Evolutionary conservation across 2,888 invertebrate species (phyloP), one percentile per base, ranked within the genome.

Genomic region (Troilus luridus): DNA sequence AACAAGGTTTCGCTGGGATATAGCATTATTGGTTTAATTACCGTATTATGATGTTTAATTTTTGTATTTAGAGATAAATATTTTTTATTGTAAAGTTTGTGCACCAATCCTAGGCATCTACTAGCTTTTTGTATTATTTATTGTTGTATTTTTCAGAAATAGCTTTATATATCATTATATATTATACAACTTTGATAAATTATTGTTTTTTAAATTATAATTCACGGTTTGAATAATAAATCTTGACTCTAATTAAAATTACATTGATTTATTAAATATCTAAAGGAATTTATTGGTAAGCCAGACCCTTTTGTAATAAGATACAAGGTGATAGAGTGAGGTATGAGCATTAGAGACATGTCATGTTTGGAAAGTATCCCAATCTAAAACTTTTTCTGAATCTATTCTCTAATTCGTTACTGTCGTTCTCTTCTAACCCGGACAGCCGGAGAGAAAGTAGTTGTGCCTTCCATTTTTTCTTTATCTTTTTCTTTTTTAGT

Each of bases 401-500:
- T 14, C 72, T 27, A 72, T 72, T 72, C 72, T 72, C 27, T 72
- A 27, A 72, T 72, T 72, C 72, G 72, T 72, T 72, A 27, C 72
- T 72, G 72, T 72, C 72, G 72, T 72, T 72, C 72, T 72, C 72
- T 24, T 72, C 27, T 27, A 72, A 72, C 27, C 12, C 72, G 27
- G 72, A 24, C 27, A 27, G 24, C 72, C 1, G 24, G 27, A 10
- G 72, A 72, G 72, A 72, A 72, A 72, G 72, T 67, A 67, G 24
- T 21, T 62, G 21, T 67, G 24, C 64, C n/a, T 72, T 72, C 27
- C 72, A 72, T 72, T 72, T 27, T 72, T 72, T 67, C 24, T 67
- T 24, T 14, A 10, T 67, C 24, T 67, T 11, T 67, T 67, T 72
- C 14, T 6, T 72, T 72, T 27, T 27, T 72, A 72, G 24, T 72